Evolutionary conservation across 2,797 vertebrate genomes (phyloP).

Genomic region (Eremophila alpestris): DNA sequence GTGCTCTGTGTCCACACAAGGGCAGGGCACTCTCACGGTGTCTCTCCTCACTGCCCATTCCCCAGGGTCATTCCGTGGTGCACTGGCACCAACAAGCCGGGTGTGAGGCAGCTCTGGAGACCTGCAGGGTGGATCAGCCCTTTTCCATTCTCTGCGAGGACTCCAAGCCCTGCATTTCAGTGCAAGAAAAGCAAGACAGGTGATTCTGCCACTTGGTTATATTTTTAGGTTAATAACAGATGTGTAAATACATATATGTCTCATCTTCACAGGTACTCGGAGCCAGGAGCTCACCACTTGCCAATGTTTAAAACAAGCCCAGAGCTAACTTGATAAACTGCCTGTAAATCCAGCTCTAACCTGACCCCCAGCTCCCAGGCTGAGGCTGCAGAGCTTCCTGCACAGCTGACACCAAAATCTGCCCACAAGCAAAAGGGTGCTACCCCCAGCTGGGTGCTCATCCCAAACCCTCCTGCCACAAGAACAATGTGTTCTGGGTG

Average conservation of each 20-base stretch:
- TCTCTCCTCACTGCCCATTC: neutral
- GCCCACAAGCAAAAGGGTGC: neutral
- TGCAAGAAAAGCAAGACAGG: neutral
- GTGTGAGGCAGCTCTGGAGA: neutral
- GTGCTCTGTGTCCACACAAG: neutral
- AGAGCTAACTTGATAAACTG: neutral
- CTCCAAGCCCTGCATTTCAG: neutral
- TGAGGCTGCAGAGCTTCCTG: neutral
- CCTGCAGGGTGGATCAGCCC: neutral
- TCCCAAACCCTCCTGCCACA: neutral
- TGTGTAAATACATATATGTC: conserved; percentile 34
- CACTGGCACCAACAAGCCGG: rapidly evolving
- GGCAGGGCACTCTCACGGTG: neutral
- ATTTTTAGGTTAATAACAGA: conserved; percentile 64
- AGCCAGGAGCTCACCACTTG: conserved; percentile 39
- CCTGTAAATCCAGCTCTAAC: neutral
- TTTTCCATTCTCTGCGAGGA: neutral
- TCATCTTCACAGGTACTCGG: neutral
- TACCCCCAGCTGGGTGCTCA: neutral
- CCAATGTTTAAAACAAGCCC: conserved; percentile 41
- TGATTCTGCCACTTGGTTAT: conserved; percentile 2
- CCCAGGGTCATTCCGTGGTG: neutral
- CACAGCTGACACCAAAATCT: neutral
- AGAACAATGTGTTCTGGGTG: rapidly evolving
- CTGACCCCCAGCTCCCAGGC: neutral